Conservation (phyloP, 2,888 invertebrate genomes). For the Entomobrya multifasciata region DNA sequence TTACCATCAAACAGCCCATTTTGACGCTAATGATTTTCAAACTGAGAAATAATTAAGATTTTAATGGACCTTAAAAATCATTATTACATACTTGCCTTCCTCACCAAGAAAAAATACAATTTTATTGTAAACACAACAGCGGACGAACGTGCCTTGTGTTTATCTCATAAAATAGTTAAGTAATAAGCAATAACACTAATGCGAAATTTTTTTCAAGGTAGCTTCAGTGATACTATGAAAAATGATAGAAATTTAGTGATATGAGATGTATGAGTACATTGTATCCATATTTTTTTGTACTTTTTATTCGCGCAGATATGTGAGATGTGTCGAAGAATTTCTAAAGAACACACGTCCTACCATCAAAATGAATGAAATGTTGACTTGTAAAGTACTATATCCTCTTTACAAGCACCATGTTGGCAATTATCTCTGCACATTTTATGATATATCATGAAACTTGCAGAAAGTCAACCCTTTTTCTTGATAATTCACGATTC, state of each 20-base stretch:
- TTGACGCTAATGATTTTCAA: conserved; percentile 71
- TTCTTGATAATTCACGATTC: conserved; percentile 46
- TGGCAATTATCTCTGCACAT: too few relatives aligned
- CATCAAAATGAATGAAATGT: too few relatives aligned
- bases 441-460: too few relatives aligned
- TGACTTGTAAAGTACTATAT: neutral
- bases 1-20: conserved; percentile 37
- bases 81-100: conserved; percentile 27
- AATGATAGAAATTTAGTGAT: neutral
- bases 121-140: conserved; percentile 1
- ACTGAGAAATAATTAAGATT: conserved; percentile 73
- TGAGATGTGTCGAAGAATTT: neutral
- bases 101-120: conserved; percentile 16
- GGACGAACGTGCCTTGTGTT: conserved; percentile 52
- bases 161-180: conserved; percentile 54
- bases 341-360: neutral
- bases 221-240: too few relatives aligned
- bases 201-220: conserved; percentile 19
- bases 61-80: conserved; percentile 70
- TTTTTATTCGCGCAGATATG: neutral
- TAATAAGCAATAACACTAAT: conserved; percentile 29
- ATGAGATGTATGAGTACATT: too few relatives aligned
- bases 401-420: neutral
- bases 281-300: too few relatives aligned
- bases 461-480: conserved; percentile 3